phyloP scores from a whole-genome alignment of 2,113 vertebrate genomes.

The Isurus oxyrinchus region DNA sequence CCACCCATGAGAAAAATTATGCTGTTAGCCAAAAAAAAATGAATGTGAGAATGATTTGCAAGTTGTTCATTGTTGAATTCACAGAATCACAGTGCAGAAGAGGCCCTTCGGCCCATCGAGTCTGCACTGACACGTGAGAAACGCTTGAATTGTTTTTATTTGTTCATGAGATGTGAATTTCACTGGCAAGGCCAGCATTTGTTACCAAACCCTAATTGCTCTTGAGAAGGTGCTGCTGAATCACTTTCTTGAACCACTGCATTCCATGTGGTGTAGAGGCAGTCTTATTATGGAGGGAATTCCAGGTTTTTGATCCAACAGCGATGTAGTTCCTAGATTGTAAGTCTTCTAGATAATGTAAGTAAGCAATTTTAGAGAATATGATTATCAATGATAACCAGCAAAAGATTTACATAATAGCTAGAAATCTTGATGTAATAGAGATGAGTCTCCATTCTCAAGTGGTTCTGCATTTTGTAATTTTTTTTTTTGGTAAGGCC shows the following conservation, averaged over 20 bases:
- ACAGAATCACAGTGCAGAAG: too few species aligned
- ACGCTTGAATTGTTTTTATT: neutral
- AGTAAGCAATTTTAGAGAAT: neutral
- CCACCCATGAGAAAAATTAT: neutral
- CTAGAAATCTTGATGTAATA: neutral
- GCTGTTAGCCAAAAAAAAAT: neutral
- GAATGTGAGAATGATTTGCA: neutral
- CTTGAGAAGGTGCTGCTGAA: too few species aligned
- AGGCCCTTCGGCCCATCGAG: too few species aligned
- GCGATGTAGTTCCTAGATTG: neutral
- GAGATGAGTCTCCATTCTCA: neutral
- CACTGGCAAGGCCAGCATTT: neutral
- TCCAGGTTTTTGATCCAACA: neutral
- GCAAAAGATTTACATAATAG: neutral
- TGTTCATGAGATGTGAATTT: neutral
- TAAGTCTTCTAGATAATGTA: neutral
- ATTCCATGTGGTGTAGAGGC: neutral
- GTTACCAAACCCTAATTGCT: neutral
- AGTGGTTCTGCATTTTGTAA: neutral
- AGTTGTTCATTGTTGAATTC: neutral
- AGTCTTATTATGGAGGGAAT: neutral
- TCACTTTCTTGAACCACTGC: too few species aligned
- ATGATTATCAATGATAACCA: neutral
- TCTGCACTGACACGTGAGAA: too few species aligned
- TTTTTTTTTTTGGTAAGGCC: too few species aligned